A percentile compares a stretch with the other conserved stretches of the same genome.
These are phyloP conservation scores for Pararge aegeria DNA, from an alignment of 1,140 invertebrate genomes.

Conservation along the genomic window DNA sequence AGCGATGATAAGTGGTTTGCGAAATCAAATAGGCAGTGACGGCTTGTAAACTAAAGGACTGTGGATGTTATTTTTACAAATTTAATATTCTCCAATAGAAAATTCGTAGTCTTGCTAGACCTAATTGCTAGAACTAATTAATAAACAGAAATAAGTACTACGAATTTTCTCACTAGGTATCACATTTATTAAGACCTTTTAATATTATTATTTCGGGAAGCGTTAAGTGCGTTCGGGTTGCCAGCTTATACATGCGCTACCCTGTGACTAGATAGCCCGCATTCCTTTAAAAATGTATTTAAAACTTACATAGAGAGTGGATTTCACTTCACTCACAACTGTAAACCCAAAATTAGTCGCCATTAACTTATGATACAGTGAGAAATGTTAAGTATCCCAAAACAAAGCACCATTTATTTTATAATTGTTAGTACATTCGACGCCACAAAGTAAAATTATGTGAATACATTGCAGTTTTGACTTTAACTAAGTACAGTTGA, in stretches of 20 bases:
- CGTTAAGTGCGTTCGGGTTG: slow-evolving; percentile 64
- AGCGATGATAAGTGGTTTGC: slow-evolving; percentile 64
- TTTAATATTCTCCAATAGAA: slow-evolving; percentile 23
- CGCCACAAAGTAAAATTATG: background rate
- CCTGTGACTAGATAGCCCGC: slow-evolving; percentile 66
- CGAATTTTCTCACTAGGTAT: slow-evolving; percentile 39
- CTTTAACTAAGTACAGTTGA: background rate
- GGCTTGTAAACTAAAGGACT: slow-evolving; percentile 49
- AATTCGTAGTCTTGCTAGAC: slow-evolving; percentile 34
- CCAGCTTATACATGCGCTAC: slow-evolving; percentile 68
- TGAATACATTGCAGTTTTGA: background rate
- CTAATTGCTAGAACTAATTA: slow-evolving; percentile 17
- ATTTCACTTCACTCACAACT: slow-evolving; percentile 76
- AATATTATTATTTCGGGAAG: slow-evolving; percentile 35
- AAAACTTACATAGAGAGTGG: slow-evolving; percentile 68
- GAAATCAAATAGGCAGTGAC: slow-evolving; percentile 62
- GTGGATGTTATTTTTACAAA: slow-evolving; percentile 28
- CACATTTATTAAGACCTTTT: background rate
- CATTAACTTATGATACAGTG: slow-evolving; percentile 45
- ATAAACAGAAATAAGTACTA: slow-evolving; percentile 31
- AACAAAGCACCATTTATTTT: slow-evolving; percentile 20
- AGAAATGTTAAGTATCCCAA: slow-evolving; percentile 44
- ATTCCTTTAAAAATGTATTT: slow-evolving; percentile 67
- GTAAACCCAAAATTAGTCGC: slow-evolving; percentile 75
- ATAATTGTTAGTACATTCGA: slow-evolving; percentile 11